These are phyloP conservation scores for Chaetoderma sp. DNA, from an alignment of 2,888 invertebrate species.

Conservation along the genomic window DNA sequence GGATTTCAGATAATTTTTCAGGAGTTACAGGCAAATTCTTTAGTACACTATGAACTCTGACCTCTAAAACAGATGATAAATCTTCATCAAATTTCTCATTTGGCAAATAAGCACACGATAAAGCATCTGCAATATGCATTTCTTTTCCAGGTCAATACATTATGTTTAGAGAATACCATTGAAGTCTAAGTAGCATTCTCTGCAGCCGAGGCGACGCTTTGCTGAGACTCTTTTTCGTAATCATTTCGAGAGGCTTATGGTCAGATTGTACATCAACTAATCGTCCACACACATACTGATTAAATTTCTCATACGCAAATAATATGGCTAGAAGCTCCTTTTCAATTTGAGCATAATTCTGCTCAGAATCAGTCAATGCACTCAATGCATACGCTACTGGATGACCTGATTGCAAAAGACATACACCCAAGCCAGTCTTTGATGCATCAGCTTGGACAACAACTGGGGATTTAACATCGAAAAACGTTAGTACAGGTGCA, in stretches of 20 bases:
- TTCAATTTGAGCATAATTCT: conserved; percentile 36
- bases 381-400: conserved; percentile 38
- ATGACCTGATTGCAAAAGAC: conserved; percentile 28
- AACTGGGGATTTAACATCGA: conserved; percentile 8
- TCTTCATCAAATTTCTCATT: too few relatives aligned
- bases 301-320: conserved; percentile 31
- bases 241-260: conserved; percentile 34
- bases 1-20: background rate
- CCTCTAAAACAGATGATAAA: too few relatives aligned
- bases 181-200: conserved; percentile 23
- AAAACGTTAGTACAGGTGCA: conserved; percentile 32
- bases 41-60: too few relatives aligned
- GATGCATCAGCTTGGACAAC: conserved; percentile 29
- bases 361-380: conserved; percentile 31
- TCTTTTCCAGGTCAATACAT: conserved; percentile 31
- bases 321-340: conserved; percentile 32
- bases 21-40: background rate
- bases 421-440: conserved; percentile 29
- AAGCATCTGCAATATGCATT: conserved; percentile 39
- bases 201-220: conserved; percentile 29
- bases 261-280: conserved; percentile 31
- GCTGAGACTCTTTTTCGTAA: conserved; percentile 16
- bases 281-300: conserved; percentile 31
- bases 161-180: conserved; percentile 25
- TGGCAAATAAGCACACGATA: conserved; percentile 30